Conservation (phyloP, 2,888 invertebrate species). For the Apodemia mormo region DNA sequence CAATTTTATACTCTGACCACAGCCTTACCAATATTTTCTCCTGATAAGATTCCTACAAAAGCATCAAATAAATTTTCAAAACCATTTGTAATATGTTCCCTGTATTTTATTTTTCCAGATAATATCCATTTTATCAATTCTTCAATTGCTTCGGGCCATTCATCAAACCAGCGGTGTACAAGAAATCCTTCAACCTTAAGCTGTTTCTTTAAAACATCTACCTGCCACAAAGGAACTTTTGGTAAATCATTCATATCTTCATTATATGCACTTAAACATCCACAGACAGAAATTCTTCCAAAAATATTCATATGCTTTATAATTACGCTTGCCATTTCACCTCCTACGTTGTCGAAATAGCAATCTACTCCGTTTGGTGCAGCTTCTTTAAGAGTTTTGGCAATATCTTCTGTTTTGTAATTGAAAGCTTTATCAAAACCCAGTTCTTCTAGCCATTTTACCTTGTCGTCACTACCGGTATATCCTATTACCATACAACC, state of each 20-base stretch:
- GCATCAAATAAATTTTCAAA: constrained; percentile 86
- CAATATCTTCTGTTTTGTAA: constrained; percentile 52
- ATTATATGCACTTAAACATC: constrained; percentile 39
- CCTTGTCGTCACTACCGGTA: constrained; percentile 86
- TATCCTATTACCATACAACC: constrained; percentile 85
- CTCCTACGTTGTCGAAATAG: constrained; percentile 58
- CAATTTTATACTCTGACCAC: constrained; percentile 79
- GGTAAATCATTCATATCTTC: constrained; percentile 42
- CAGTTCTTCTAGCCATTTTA: constrained; percentile 84
- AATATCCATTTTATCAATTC: constrained; percentile 82
- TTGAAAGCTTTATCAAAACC: constrained; percentile 73
- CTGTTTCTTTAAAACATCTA: constrained; percentile 77
- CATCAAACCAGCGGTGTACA: constrained; percentile 71
- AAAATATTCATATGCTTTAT: constrained; percentile 20
- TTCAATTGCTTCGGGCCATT: constrained; percentile 80
- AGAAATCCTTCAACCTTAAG: constrained; percentile 84
- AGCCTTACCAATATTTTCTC: constrained; percentile 86
- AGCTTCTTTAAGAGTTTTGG: constrained; percentile 77
- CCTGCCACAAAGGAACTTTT: constrained; percentile 71
- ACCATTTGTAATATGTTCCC: constrained; percentile 85
- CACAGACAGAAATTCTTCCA: constrained; percentile 24
- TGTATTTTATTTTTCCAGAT: constrained; percentile 83
- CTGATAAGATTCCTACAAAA: constrained; percentile 82
- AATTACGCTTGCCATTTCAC: constrained; percentile 53
- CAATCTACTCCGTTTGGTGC: constrained; percentile 86